Evolutionary conservation across 2,888 invertebrate genomes (phyloP).

Genomic region (Dione juno): DNA sequence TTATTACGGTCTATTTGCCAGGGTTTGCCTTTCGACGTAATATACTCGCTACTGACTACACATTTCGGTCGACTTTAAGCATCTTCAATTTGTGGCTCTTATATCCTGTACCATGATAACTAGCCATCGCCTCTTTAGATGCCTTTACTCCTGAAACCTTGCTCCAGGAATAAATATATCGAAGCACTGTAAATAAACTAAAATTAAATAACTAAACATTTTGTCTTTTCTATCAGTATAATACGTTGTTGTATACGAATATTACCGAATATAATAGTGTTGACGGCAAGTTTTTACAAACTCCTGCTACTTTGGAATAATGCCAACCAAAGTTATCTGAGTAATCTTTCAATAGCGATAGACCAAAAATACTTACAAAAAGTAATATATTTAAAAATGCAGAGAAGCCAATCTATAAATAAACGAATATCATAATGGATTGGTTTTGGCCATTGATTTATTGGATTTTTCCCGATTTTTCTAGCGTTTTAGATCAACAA

Average conservation of each 20-base stretch:
- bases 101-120: no score
- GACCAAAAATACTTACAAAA: constrained; percentile 13
- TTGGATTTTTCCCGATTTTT: neutral
- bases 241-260: neutral
- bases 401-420: neutral
- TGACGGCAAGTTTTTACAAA: constrained; percentile 13
- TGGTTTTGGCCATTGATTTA: neutral
- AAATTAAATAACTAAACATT: neutral
- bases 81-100: no score
- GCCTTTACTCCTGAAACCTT: no score
- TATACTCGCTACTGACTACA: no score
- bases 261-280: constrained; percentile 1
- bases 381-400: neutral
- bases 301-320: constrained; percentile 8
- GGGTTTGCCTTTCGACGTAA: no score
- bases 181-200: neutral
- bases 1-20: no score
- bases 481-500: no score
- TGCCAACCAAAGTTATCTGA: constrained; percentile 13
- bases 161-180: no score
- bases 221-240: neutral
- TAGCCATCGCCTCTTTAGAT: no score
- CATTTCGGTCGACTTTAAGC: no score
- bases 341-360: constrained; percentile 9
- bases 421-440: neutral